These are phyloP conservation scores for Enteromius unitaeniatus DNA, from an alignment of 2,797 vertebrate genomes.

Conservation along the genomic window DNA sequence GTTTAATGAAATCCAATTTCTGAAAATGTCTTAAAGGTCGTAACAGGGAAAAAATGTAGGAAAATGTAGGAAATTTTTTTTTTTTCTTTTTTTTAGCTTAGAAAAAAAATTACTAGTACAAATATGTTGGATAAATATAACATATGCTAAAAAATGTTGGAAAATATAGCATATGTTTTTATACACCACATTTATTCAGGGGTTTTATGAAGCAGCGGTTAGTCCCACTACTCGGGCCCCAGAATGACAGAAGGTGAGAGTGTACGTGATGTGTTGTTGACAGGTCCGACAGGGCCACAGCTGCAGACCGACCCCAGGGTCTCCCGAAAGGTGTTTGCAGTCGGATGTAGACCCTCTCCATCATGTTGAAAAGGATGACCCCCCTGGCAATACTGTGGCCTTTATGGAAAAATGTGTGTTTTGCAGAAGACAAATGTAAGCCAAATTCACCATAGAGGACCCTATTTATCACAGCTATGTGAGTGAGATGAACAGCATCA, in stretches of 20 bases:
- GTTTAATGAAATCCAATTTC: background rate
- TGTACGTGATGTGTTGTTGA: constrained; percentile 63
- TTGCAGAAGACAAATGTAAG: constrained; percentile 45
- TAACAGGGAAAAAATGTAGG: no score
- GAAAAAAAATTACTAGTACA: no score
- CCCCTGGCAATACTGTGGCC: constrained; percentile 2
- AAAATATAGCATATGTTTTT: background rate
- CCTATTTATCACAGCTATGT: background rate
- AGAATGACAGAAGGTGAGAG: constrained; percentile 61
- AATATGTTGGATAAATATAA: background rate
- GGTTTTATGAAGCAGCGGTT: background rate
- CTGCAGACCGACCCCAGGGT: constrained; percentile 63
- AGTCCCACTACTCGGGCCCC: constrained; percentile 4
- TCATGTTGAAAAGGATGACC: constrained; percentile 48
- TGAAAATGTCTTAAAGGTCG: background rate
- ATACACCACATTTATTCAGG: background rate
- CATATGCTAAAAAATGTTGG: background rate
- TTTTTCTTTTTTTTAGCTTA: no score
- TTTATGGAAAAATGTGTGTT: constrained; percentile 38
- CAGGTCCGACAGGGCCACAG: constrained; percentile 59
- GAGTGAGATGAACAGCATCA: background rate
- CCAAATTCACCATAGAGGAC: constrained; percentile 39
- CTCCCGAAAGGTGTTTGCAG: constrained; percentile 55
- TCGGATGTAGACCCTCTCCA: constrained; percentile 46
- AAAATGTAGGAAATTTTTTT: no score